Conservation (phyloP, 2,888 invertebrate species). For the Dioctria linearis region DNA sequence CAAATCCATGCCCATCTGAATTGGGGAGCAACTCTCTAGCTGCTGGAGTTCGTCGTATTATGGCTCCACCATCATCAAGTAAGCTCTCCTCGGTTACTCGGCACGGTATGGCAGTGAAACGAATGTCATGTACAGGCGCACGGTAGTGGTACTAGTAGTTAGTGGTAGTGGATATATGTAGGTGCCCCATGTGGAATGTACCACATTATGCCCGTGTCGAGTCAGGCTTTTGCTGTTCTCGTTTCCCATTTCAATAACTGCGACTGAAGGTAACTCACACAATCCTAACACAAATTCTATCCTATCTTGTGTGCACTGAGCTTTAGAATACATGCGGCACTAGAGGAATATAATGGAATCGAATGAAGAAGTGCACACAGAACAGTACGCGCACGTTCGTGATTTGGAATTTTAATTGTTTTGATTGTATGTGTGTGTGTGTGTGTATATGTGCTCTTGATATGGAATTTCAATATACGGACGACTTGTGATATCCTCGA, state of each 20-base stretch:
- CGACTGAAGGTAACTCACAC: conserved; percentile 5
- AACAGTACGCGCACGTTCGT: conserved; percentile 50
- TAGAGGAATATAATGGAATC: neutral
- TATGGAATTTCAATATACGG: conserved; percentile 17
- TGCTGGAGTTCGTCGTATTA: conserved; percentile 26
- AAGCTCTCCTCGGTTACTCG: too few relatives aligned
- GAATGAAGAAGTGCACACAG: conserved; percentile 15
- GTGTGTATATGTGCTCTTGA: conserved; percentile 12
- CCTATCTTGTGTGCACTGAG: conserved; percentile 5
- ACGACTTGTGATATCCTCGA: conserved; percentile 54
- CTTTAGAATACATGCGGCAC: neutral
- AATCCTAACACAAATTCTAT: conserved; percentile 1
- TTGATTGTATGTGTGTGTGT: neutral
- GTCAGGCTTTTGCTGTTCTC: neutral
- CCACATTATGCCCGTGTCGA: neutral
- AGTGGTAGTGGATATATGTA: conserved; percentile 34
- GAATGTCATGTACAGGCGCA: conserved; percentile 14
- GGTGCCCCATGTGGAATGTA: conserved; percentile 27
- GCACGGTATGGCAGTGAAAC: neutral
- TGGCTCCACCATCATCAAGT: conserved; percentile 56
- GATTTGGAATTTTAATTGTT: conserved; percentile 29
- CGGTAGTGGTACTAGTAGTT: conserved; percentile 30
- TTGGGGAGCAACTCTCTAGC: conserved; percentile 48
- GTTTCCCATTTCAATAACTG: conserved; percentile 19
- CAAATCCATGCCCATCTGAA: conserved; percentile 55